Conservation (phyloP, 2,797 vertebrate species). For the Liparis tanakae region DNA sequence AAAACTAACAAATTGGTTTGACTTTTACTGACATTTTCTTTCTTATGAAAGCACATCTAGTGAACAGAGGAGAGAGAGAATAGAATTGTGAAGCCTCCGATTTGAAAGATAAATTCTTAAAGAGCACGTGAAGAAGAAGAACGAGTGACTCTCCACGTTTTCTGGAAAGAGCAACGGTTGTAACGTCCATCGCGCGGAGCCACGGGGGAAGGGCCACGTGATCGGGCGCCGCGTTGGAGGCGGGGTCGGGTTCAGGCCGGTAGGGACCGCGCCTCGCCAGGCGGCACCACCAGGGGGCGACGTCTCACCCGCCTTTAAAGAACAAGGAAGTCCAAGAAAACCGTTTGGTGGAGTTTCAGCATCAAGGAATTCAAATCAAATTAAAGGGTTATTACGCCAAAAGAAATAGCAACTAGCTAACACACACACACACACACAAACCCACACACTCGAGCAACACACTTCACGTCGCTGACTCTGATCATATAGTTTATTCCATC, state of each 20-base stretch:
- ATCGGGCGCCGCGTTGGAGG: neutral
- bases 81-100: neutral
- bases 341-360: too few species aligned
- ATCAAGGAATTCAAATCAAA: too few species aligned
- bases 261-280: too few species aligned
- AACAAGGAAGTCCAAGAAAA: too few species aligned
- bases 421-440: conserved; percentile 11
- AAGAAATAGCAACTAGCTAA: too few species aligned
- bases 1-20: too few species aligned
- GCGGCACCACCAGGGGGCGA: too few species aligned
- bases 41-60: neutral
- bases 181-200: too few species aligned
- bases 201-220: neutral
- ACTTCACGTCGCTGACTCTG: conserved; percentile 15
- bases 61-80: neutral
- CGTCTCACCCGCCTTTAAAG: too few species aligned
- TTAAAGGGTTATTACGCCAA: too few species aligned
- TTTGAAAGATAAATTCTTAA: too few species aligned
- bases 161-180: neutral
- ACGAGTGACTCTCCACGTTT: neutral
- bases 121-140: neutral
- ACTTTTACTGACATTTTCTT: too few species aligned
- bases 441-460: conserved; percentile 21
- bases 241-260: neutral
- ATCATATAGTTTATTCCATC: conserved; percentile 25